A percentile compares a stretch with the other conserved stretches of the same genome.
phyloP scores from a whole-genome alignment of 1,140 invertebrate genomes.

The Leptestheria dahalacensis region DNA sequence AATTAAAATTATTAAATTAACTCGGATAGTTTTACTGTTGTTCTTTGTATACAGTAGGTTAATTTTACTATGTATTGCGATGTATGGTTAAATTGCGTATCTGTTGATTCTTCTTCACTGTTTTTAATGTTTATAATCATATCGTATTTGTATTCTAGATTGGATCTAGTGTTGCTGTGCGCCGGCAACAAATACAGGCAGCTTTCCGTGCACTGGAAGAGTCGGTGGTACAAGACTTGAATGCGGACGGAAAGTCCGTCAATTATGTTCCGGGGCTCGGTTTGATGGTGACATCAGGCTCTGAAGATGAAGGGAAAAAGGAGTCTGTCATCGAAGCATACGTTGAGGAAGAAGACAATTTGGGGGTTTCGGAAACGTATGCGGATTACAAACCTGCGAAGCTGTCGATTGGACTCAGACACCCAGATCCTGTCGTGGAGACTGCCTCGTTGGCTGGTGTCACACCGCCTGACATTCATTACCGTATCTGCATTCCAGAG shows the following conservation, averaged over 20 bases:
- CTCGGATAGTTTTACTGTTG: too few relatives aligned
- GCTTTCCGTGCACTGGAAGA: neutral
- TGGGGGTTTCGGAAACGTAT: constrained; percentile 95
- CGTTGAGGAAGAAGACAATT: constrained; percentile 74
- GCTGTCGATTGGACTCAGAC: constrained; percentile 85
- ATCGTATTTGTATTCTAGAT: too few relatives aligned
- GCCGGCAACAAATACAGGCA: neutral
- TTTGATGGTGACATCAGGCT: neutral
- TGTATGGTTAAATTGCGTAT: too few relatives aligned
- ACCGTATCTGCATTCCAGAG: constrained; percentile 70
- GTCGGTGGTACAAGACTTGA: neutral
- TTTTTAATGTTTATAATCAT: too few relatives aligned
- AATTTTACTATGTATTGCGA: too few relatives aligned
- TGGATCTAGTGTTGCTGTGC: too few relatives aligned
- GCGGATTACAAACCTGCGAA: constrained; percentile 95
- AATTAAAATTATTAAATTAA: neutral
- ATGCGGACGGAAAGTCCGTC: neutral
- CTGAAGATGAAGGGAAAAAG: neutral
- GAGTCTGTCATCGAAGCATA: neutral
- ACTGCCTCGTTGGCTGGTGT: constrained; percentile 94
- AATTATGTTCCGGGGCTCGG: neutral
- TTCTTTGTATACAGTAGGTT: too few relatives aligned
- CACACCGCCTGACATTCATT: constrained; percentile 85
- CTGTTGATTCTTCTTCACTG: too few relatives aligned
- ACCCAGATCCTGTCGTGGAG: constrained; percentile 99